Percentiles rank a stretch among this genome's conserved stretches.
Conservation (phyloP, 1,140 invertebrate species). For the Scaptomyza hsui region DNA sequence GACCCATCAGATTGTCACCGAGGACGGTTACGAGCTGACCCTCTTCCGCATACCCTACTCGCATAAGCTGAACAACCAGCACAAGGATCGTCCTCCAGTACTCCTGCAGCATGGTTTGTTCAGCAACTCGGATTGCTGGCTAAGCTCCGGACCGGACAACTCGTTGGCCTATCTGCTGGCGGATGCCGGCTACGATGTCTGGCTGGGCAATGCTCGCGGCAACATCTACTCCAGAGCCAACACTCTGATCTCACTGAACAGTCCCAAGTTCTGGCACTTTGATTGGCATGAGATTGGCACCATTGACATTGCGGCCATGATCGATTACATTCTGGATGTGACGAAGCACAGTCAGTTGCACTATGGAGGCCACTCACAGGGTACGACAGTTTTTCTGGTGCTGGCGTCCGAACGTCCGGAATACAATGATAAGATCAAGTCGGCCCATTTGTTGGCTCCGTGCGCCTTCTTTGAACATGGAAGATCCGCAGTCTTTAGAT, state of each 20-base stretch:
- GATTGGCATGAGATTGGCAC: constrained; percentile 89
- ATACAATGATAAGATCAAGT: constrained; percentile 86
- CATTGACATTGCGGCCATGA: constrained; percentile 88
- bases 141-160: constrained; percentile 59
- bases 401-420: constrained; percentile 85
- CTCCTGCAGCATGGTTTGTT: constrained; percentile 72
- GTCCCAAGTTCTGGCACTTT: constrained; percentile 80
- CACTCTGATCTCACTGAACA: constrained; percentile 81
- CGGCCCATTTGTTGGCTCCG: constrained; percentile 86
- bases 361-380: constrained; percentile 86
- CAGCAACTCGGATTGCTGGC: constrained; percentile 72
- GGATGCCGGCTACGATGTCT: constrained; percentile 89
- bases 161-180: constrained; percentile 86
- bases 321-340: constrained; percentile 86
- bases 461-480: constrained; percentile 84
- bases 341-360: constrained; percentile 83
- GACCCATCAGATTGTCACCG: constrained; percentile 51
- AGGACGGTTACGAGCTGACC: constrained; percentile 65
- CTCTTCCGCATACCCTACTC: constrained; percentile 72
- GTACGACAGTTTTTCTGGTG: constrained; percentile 85
- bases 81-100: constrained; percentile 41
- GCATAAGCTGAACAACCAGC: constrained; percentile 55
- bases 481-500: constrained; percentile 49
- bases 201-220: constrained; percentile 90
- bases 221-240: constrained; percentile 87